Evolutionary conservation across 1,140 invertebrate genomes (phyloP).

Genomic region (Galleria mellonella): DNA sequence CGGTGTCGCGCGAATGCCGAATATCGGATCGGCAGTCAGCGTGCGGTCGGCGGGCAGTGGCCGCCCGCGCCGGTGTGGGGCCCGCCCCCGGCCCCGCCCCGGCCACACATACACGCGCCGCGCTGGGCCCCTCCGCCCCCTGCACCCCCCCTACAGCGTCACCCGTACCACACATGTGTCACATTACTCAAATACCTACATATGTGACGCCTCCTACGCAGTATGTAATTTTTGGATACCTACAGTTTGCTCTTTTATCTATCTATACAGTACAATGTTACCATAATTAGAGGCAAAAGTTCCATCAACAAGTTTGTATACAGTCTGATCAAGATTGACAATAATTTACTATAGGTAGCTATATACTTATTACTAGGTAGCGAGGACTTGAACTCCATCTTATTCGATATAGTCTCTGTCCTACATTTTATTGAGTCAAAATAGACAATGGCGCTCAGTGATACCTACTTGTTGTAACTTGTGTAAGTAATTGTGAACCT

Average conservation of each 20-base stretch:
- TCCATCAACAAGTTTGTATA: too few species aligned
- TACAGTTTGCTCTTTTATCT: slow-evolving; percentile 27
- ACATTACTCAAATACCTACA: slow-evolving; percentile 45
- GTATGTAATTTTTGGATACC: slow-evolving; percentile 57
- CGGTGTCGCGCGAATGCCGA: slow-evolving; percentile 42
- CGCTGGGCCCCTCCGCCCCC: slow-evolving; percentile 19
- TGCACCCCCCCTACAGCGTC: slow-evolving; percentile 8
- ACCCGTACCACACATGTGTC: slow-evolving; percentile 32
- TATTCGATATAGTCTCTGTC: too few species aligned
- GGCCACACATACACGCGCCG: slow-evolving; percentile 37
- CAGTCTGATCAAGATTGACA: too few species aligned
- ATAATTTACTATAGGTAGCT: too few species aligned
- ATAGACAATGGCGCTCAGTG: too few species aligned
- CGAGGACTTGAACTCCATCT: too few species aligned
- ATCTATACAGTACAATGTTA: too few species aligned
- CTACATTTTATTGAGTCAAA: too few species aligned
- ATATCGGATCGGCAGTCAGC: slow-evolving; percentile 19
- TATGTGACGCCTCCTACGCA: slow-evolving; percentile 60
- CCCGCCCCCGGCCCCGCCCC: slow-evolving; percentile 32
- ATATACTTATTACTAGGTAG: too few species aligned
- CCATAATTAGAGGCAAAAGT: too few species aligned
- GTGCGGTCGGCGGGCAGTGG: slow-evolving; percentile 26
- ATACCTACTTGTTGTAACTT: too few species aligned
- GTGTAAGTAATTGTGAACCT: too few species aligned
- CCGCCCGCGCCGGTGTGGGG: slow-evolving; percentile 23